These are phyloP conservation scores for Brachyistius frenatus DNA, from an alignment of 2,113 vertebrate genomes.

Conservation along the genomic window DNA sequence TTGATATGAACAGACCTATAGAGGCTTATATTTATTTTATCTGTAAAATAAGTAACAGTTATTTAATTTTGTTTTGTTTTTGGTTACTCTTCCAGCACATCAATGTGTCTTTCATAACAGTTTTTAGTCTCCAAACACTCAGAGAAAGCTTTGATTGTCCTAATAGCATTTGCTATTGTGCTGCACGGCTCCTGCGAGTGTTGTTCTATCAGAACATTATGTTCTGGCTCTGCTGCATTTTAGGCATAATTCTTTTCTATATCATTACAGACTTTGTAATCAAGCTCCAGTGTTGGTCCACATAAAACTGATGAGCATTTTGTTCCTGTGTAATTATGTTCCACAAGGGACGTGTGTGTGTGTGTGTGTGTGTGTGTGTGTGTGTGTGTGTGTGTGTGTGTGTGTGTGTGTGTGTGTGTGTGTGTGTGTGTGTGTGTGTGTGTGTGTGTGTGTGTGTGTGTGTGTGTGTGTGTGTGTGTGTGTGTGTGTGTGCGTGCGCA, in stretches of 20 bases:
- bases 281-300: background rate
- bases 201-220: slow-evolving; percentile 3
- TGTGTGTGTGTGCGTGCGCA: too few species aligned
- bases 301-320: too few species aligned
- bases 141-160: background rate
- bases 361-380: too few species aligned
- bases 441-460: too few species aligned
- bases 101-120: too few species aligned
- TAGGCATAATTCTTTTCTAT: background rate
- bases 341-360: background rate
- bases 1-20: background rate
- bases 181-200: slow-evolving; percentile 1
- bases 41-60: background rate
- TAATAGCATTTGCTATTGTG: background rate
- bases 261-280: slow-evolving; percentile 45
- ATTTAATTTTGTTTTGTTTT: too few species aligned
- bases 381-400: too few species aligned
- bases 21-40: background rate
- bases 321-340: background rate
- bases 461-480: too few species aligned
- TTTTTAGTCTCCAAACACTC: too few species aligned
- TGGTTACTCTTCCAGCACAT: too few species aligned
- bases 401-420: too few species aligned
- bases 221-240: slow-evolving; percentile 24
- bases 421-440: too few species aligned